phyloP scores from a whole-genome alignment of 2,113 vertebrate genomes.

The Lepus americanus region DNA sequence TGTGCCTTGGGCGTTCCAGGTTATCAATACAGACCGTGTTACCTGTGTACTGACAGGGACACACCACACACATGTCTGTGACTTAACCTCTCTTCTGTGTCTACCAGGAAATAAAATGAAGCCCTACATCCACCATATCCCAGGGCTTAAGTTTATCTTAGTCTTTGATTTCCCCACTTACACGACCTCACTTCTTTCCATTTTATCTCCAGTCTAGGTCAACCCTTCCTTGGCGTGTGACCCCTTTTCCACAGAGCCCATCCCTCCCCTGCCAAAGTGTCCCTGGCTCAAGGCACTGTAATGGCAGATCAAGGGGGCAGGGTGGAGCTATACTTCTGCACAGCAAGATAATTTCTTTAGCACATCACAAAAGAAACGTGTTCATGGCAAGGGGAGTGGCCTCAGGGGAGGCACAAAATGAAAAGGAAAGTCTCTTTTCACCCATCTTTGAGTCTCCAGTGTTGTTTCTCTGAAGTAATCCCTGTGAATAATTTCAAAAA shows the following conservation, averaged over 20 bases:
- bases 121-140: not conserved
- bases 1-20: not conserved
- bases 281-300: not conserved
- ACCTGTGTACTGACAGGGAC: fast-evolving
- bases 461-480: slow-evolving; percentile 1
- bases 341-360: not conserved
- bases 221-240: not conserved
- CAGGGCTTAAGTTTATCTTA: not conserved
- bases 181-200: not conserved
- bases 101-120: not conserved
- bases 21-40: not conserved
- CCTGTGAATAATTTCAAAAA: not conserved
- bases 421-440: not conserved
- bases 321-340: not conserved
- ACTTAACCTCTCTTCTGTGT: not conserved
- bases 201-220: not conserved
- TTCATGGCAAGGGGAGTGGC: not conserved
- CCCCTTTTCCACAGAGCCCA: not conserved
- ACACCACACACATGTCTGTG: not conserved
- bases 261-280: not conserved
- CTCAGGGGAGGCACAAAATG: not conserved
- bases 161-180: not conserved
- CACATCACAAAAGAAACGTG: slow-evolving; percentile 13
- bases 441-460: not conserved
- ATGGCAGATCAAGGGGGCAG: not conserved